phyloP scores from a whole-genome alignment of 2,113 vertebrate species.

The human (Homo sapiens) region DNA sequence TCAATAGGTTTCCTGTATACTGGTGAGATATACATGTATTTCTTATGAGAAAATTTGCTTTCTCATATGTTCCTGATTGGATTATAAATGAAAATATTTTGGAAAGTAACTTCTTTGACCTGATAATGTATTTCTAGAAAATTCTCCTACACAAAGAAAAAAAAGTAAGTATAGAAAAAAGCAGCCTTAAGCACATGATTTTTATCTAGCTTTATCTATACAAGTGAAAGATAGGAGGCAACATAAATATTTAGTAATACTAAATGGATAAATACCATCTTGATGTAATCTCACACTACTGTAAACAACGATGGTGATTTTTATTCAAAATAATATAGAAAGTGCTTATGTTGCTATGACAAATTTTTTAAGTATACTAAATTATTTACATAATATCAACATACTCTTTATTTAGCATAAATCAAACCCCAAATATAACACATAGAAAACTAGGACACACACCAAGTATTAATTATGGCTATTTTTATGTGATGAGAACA shows the following conservation, averaged over 20 bases:
- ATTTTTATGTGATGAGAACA: conserved; percentile 48
- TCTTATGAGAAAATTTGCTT: background rate
- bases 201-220: conserved; percentile 33
- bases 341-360: background rate
- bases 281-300: background rate
- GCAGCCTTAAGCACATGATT: background rate
- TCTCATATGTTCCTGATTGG: background rate
- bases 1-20: background rate
- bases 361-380: background rate
- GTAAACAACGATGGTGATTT: conserved; percentile 5
- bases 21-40: background rate
- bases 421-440: background rate
- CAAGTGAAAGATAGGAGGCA: background rate
- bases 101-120: background rate
- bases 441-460: background rate
- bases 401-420: background rate
- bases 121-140: conserved; percentile 12
- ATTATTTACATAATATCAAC: background rate
- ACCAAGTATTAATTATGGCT: background rate
- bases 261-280: conserved; percentile 9
- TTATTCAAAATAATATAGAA: conserved; percentile 42
- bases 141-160: background rate
- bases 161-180: background rate
- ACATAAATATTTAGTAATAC: conserved; percentile 25
- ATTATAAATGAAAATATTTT: conserved; percentile 48